Evolutionary conservation across 2,113 vertebrate species (phyloP).

Genomic region (Machaerirhynchus nigripectus): DNA sequence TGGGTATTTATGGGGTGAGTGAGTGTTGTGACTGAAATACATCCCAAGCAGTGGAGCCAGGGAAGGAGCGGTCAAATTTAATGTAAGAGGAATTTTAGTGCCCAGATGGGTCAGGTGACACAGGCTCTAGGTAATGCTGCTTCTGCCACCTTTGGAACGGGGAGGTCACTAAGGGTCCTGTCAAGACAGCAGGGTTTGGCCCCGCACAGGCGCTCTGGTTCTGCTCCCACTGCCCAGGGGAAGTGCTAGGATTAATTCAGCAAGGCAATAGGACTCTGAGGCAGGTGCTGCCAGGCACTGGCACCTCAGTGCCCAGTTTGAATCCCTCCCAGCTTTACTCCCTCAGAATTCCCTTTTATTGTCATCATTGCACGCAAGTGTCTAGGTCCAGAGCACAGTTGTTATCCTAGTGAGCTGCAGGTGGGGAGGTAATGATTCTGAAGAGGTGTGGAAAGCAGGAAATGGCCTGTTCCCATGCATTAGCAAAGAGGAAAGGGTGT

Average conservation of each 20-base stretch:
- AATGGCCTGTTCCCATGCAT: not conserved
- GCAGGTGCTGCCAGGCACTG: not conserved
- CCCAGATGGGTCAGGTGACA: conserved; percentile 34
- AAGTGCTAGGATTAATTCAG: not conserved
- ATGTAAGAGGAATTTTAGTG: conserved; percentile 67
- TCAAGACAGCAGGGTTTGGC: not conserved
- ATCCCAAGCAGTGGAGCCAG: conserved; percentile 28
- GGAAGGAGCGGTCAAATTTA: conserved; percentile 11
- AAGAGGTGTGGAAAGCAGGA: not conserved
- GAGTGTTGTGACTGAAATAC: conserved; percentile 51
- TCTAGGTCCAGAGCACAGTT: not conserved
- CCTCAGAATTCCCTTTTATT: not conserved
- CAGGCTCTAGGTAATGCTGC: not conserved
- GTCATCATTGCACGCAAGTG: not conserved
- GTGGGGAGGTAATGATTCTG: not conserved
- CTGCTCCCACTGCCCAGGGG: not conserved
- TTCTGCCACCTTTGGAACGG: not conserved
- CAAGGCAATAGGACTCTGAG: not conserved
- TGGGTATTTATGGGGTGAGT: conserved; percentile 59
- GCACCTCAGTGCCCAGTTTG: not conserved
- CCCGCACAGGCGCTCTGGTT: rapidly evolving
- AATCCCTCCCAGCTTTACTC: not conserved
- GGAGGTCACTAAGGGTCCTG: not conserved
- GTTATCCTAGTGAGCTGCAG: not conserved
- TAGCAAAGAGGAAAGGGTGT: not conserved